Conservation (phyloP, 1,140 invertebrate species). For the Brachionus plicatilis region DNA sequence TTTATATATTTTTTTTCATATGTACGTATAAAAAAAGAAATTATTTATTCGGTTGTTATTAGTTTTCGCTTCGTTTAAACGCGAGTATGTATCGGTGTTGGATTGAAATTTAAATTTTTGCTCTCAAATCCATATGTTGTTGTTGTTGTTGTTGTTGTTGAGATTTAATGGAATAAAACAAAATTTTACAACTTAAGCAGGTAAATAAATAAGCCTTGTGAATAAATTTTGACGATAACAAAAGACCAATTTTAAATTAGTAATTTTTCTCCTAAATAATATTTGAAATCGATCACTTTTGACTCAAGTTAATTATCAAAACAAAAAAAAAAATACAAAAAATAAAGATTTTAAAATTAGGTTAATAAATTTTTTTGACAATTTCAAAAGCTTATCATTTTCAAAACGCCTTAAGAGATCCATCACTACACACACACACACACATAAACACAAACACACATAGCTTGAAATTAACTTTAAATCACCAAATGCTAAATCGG, state of each 20-base stretch:
- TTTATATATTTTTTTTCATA: background rate
- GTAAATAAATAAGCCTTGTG: background rate
- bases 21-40: background rate
- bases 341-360: slow-evolving; percentile 3
- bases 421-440: background rate
- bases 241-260: background rate
- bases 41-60: slow-evolving; percentile 29
- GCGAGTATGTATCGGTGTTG: background rate
- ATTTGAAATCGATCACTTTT: background rate
- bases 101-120: background rate
- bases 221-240: background rate
- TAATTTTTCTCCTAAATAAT: background rate
- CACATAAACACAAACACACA: background rate
- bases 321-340: background rate
- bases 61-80: background rate
- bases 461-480: background rate
- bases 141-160: background rate
- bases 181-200: background rate
- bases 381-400: background rate
- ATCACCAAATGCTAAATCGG: background rate
- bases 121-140: background rate
- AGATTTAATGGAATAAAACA: background rate
- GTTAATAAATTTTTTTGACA: slow-evolving; percentile 25
- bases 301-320: background rate
- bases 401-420: background rate